A percentile compares a stretch with the other conserved stretches of the same genome.
Conservation (phyloP, 2,113 vertebrate species). For the Archocentrus centrarchus region DNA sequence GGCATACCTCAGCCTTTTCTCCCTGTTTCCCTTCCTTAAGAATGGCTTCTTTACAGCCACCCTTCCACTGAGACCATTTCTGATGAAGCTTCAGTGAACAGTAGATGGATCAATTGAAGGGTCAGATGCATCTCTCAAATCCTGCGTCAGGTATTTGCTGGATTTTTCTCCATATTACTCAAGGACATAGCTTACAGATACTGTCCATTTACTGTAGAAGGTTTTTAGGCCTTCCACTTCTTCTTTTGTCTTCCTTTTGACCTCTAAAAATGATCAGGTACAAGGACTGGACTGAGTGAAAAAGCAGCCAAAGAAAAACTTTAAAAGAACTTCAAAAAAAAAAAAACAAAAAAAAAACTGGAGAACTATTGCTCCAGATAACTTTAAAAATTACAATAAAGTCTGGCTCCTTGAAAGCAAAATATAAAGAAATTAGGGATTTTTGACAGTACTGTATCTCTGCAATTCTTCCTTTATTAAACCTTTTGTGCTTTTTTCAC, state of each 20-base stretch:
- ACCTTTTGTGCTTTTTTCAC: slow-evolving; percentile 14
- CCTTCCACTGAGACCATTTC: background rate
- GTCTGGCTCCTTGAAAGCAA: background rate
- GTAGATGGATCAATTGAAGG: background rate
- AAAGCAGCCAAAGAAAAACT: too few relatives aligned
- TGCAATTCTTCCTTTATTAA: background rate
- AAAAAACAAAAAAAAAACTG: background rate
- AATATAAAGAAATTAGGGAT: background rate
- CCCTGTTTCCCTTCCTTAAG: background rate
- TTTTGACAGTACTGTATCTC: background rate
- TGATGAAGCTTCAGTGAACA: background rate
- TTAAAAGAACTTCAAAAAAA: background rate
- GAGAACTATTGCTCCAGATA: background rate
- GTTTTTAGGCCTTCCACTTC: background rate
- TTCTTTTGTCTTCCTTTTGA: too few relatives aligned
- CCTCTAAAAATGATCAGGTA: too few relatives aligned
- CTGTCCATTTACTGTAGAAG: background rate
- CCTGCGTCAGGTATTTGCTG: background rate
- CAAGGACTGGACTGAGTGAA: too few relatives aligned
- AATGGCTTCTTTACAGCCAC: too few relatives aligned
- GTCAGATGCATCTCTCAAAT: background rate
- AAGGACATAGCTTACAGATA: background rate
- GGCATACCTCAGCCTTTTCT: background rate
- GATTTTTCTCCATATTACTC: background rate
- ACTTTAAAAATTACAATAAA: background rate